Conservation (phyloP, 2,797 vertebrate species). For the Florisuga fusca region DNA sequence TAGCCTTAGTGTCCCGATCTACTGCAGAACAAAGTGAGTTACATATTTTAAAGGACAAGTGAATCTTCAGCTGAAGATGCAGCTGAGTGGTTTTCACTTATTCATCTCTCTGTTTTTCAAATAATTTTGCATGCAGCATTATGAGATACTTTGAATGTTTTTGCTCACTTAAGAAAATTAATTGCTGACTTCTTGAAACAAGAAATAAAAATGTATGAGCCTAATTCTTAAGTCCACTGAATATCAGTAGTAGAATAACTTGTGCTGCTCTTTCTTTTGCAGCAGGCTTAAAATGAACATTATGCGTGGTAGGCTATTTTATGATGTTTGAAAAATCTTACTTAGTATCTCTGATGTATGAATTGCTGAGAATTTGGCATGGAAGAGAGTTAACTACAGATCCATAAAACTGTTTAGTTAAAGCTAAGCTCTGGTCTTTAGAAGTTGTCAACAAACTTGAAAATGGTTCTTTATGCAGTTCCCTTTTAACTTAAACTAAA, state of each 20-base stretch:
- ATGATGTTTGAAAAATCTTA: conserved; percentile 19
- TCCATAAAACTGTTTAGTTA: not conserved
- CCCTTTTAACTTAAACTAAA: not conserved
- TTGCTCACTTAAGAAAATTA: conserved; percentile 68
- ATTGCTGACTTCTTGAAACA: conserved; percentile 65
- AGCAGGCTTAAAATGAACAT: conserved; percentile 23
- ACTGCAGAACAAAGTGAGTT: conserved; percentile 53
- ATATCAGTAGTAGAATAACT: conserved; percentile 51
- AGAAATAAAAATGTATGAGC: conserved; percentile 69
- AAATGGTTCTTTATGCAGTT: not conserved
- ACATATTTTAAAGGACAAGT: conserved; percentile 50
- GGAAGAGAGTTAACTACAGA: not conserved
- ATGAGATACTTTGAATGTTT: conserved; percentile 53
- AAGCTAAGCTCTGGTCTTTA: not conserved
- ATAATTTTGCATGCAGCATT: conserved; percentile 68
- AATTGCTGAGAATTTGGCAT: conserved; percentile 13
- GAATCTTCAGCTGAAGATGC: conserved; percentile 41
- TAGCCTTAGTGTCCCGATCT: not conserved
- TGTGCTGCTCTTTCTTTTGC: conserved; percentile 60
- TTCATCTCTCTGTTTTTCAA: conserved; percentile 60
- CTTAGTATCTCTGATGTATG: conserved; percentile 34
- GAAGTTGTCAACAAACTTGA: conserved; percentile 7
- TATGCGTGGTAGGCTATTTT: conserved; percentile 24
- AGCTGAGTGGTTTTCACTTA: conserved; percentile 60
- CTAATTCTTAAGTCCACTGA: conserved; percentile 52